A percentile compares a stretch with the other conserved stretches of the same genome.
Conservation (phyloP, 2,113 vertebrate species). For the Salminus brasiliensis region DNA sequence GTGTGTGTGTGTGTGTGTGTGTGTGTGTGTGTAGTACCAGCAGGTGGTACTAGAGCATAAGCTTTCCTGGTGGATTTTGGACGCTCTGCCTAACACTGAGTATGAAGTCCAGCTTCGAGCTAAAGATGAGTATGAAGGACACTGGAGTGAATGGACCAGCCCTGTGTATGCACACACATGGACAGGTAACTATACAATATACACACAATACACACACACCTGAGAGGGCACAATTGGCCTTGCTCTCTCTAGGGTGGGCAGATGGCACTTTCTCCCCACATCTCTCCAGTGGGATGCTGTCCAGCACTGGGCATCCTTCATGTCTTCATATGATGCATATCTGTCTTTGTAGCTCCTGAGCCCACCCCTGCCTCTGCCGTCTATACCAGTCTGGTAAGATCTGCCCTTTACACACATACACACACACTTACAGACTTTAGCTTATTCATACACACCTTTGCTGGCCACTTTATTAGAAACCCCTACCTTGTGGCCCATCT, state of each 20-base stretch:
- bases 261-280: too few species aligned
- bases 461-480: too few species aligned
- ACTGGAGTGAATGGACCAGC: conserved; percentile 74
- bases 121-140: conserved; percentile 66
- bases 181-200: conserved; percentile 58
- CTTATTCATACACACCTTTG: too few species aligned
- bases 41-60: accelerated
- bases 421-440: too few species aligned
- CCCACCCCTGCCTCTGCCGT: not conserved
- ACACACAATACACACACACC: conserved; percentile 2
- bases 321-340: too few species aligned
- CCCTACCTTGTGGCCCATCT: too few species aligned
- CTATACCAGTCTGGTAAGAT: conserved; percentile 48
- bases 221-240: too few species aligned
- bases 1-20: conserved; percentile 26
- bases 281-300: too few species aligned
- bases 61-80: conserved; percentile 52
- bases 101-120: conserved; percentile 67
- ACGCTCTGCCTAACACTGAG: conserved; percentile 58
- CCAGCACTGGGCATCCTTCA: too few species aligned
- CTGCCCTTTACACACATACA: too few species aligned
- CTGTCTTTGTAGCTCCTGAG: conserved; percentile 47
- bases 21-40: conserved; percentile 54
- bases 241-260: too few species aligned
- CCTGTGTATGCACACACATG: conserved; percentile 60